Evolutionary conservation across 2,888 invertebrate species (phyloP).

Genomic region (Crocallis elinguaria): DNA sequence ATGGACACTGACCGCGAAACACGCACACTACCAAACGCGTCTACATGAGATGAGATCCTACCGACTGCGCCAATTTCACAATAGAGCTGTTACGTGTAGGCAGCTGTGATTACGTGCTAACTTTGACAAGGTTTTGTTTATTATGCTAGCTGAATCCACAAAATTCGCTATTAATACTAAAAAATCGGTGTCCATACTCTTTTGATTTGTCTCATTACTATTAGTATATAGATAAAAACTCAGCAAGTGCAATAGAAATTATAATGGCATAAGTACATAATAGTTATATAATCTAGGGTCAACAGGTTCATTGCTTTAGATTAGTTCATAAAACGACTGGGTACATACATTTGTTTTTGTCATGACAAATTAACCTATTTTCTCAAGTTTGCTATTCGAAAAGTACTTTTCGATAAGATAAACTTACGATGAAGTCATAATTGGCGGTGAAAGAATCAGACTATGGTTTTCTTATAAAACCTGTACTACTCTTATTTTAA

Average conservation of each 20-base stretch:
- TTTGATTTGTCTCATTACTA: neutral
- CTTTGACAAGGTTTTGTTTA: neutral
- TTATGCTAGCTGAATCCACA: no score
- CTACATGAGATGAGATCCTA: conserved; percentile 18
- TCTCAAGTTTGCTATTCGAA: no score
- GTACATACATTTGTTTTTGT: conserved; percentile 11
- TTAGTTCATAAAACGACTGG: conserved; percentile 26
- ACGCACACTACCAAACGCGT: conserved; percentile 29
- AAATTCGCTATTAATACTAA: no score
- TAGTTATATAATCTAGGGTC: conserved; percentile 22
- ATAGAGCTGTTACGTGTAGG: neutral
- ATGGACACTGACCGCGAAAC: conserved; percentile 23
- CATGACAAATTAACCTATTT: neutral
- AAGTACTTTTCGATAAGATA: no score
- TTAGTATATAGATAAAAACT: neutral
- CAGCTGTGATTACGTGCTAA: neutral
- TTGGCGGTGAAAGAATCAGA: no score
- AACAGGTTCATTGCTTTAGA: conserved; percentile 39
- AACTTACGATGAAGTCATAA: no score
- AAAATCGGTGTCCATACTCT: conserved; percentile 14
- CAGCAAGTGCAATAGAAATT: neutral
- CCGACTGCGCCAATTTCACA: neutral
- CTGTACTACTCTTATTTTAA: no score
- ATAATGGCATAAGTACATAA: neutral
- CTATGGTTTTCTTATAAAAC: no score